These are phyloP conservation scores for Magallana ariakensis DNA, from an alignment of 1,140 invertebrate species.

Conservation along the genomic window DNA sequence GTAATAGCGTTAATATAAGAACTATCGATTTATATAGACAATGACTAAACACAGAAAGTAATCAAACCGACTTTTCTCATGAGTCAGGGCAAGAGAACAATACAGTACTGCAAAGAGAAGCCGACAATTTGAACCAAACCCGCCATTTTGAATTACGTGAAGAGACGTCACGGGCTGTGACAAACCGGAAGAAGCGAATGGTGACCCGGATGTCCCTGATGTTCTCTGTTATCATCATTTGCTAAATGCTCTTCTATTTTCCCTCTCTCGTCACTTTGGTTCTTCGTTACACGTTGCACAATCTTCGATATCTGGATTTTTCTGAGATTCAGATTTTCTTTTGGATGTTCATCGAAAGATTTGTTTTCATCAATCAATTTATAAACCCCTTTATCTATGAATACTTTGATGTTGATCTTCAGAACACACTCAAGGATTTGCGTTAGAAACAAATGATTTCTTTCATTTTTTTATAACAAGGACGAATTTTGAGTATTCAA, in stretches of 20 bases:
- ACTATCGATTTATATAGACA: too few species aligned
- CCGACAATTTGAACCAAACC: background rate
- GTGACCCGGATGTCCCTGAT: background rate
- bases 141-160: background rate
- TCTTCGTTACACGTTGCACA: background rate
- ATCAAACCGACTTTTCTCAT: background rate
- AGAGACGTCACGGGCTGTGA: background rate
- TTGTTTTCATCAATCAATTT: background rate
- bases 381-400: background rate
- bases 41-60: too few species aligned
- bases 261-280: background rate
- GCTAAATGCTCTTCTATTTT: background rate
- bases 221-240: background rate
- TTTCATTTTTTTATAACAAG: too few species aligned
- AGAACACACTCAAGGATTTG: background rate
- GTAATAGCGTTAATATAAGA: too few species aligned
- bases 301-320: background rate
- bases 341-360: background rate
- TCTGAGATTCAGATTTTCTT: background rate
- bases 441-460: too few species aligned
- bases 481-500: too few species aligned
- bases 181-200: background rate
- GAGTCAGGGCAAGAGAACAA: background rate
- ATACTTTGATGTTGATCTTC: background rate
- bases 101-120: background rate